Conservation (phyloP, 2,113 vertebrate genomes). For the Peromyscus polionotus region DNA sequence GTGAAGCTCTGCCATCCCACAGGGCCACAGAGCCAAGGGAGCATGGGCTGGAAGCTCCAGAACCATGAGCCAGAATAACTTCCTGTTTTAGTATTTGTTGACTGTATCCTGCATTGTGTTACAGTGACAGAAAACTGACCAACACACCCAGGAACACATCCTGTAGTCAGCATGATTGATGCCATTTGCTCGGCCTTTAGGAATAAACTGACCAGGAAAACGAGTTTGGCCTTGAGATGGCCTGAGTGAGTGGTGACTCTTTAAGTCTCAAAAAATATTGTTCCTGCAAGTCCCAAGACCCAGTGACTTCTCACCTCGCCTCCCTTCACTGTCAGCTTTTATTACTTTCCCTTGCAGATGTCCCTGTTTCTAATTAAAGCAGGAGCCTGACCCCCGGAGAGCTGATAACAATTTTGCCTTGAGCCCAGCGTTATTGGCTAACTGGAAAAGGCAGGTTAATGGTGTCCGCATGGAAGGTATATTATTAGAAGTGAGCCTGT, state of each 20-base stretch:
- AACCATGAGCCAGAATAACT: not conserved
- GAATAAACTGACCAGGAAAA: not conserved
- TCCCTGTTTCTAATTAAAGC: slow-evolving; percentile 91
- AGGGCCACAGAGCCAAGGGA: not conserved
- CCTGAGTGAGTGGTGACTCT: not conserved
- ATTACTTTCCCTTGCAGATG: slow-evolving; percentile 84
- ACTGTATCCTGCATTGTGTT: not conserved
- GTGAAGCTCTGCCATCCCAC: not conserved
- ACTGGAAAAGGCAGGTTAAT: slow-evolving; percentile 91
- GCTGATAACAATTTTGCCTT: slow-evolving; percentile 89
- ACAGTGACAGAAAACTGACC: not conserved
- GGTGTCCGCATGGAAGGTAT: slow-evolving; percentile 87
- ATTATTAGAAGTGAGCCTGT: slow-evolving; percentile 92
- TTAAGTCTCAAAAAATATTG: not conserved
- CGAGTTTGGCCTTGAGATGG: not conserved
- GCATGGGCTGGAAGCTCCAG: not conserved
- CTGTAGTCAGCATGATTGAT: not conserved
- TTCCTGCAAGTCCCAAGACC: not conserved
- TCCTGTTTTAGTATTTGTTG: not conserved
- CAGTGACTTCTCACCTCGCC: slow-evolving; percentile 70
- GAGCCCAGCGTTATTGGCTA: slow-evolving; percentile 88
- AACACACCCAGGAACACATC: not conserved
- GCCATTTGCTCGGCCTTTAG: not conserved
- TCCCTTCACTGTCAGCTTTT: slow-evolving; percentile 74
- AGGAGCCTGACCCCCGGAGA: slow-evolving; percentile 84